A percentile compares a stretch with the other conserved stretches of the same genome.
Conservation (phyloP, 2,113 vertebrate genomes). For the Platysternon megacephalum region DNA sequence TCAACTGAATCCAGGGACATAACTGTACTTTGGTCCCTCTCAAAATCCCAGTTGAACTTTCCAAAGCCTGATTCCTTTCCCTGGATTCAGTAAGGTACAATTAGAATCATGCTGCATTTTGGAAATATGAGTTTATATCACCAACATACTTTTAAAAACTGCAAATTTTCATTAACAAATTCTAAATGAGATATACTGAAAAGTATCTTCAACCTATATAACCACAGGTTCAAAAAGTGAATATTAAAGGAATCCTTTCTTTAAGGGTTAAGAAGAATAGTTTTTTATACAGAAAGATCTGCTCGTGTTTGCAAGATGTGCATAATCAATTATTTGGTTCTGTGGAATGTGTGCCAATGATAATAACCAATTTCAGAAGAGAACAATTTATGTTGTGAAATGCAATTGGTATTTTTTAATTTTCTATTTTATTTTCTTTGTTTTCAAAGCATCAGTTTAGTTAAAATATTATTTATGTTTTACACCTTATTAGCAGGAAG, state of each 20-base stretch:
- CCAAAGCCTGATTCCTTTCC: not conserved
- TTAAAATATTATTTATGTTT: not conserved
- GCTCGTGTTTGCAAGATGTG: not conserved
- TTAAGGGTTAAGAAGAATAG: not conserved
- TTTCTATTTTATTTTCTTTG: not conserved
- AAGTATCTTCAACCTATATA: not conserved
- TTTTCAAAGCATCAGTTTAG: not conserved
- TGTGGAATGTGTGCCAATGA: not conserved
- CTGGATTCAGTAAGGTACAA: not conserved
- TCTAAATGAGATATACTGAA: not conserved
- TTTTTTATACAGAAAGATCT: not conserved
- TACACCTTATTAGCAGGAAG: not conserved
- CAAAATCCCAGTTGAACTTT: not conserved
- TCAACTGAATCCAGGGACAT: not conserved
- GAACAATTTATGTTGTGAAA: not conserved
- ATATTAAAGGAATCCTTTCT: not conserved
- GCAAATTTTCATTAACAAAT: not conserved
- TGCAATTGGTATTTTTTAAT: not conserved
- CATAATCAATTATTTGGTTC: not conserved
- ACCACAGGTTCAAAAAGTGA: not conserved
- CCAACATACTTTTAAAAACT: not conserved
- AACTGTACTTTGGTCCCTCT: not conserved
- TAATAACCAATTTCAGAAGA: not conserved
- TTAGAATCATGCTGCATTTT: not conserved
- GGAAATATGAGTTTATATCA: not conserved